phyloP scores from a whole-genome alignment of 2,113 vertebrate species.

The Paramormyrops kingsleyae region DNA sequence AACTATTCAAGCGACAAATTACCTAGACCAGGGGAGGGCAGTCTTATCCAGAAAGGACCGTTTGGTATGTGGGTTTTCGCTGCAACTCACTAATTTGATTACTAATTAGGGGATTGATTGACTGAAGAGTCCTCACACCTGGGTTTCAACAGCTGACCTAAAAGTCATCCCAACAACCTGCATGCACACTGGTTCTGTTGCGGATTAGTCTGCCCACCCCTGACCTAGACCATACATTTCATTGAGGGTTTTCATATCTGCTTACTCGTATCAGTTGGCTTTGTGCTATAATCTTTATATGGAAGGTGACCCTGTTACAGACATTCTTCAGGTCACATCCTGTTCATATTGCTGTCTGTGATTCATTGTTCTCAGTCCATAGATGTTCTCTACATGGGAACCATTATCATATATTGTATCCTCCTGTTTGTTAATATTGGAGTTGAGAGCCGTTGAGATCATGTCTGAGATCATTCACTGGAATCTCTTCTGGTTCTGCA shows the following conservation, averaged over 20 bases:
- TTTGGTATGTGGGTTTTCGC: too few species aligned
- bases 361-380: background rate
- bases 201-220: background rate
- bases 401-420: background rate
- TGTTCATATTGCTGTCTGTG: background rate
- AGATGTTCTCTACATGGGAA: background rate
- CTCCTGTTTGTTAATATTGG: background rate
- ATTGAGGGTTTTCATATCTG: background rate
- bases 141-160: too few species aligned
- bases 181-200: too few species aligned
- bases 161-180: too few species aligned
- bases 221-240: background rate
- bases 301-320: background rate
- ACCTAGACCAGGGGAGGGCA: background rate
- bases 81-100: too few species aligned
- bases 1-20: background rate
- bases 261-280: background rate
- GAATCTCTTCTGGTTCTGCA: background rate
- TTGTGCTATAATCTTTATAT: background rate
- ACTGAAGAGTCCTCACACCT: too few species aligned
- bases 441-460: background rate
- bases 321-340: background rate
- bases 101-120: background rate
- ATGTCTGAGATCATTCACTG: background rate
- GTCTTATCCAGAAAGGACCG: too few species aligned